These are phyloP conservation scores for Phenganax marumi DNA, from an alignment of 92 coral and sea anemone species.

Conservation along the genomic window DNA sequence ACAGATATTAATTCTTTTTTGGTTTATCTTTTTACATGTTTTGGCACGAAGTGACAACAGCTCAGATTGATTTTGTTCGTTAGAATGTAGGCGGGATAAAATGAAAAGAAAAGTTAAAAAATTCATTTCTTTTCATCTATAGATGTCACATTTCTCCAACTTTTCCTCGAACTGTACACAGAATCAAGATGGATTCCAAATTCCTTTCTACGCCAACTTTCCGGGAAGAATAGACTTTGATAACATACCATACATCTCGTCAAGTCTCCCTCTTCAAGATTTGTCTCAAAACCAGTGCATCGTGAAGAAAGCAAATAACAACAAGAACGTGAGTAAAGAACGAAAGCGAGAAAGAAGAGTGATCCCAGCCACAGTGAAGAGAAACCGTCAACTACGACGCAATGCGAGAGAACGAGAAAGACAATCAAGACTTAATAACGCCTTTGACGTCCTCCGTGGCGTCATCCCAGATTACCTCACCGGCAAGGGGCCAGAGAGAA, in stretches of 20 bases:
- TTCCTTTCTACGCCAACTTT: conserved; percentile 19
- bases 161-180: conserved; percentile 22
- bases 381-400: conserved; percentile 92
- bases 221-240: conserved; percentile 36
- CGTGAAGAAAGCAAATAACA: conserved; percentile 5
- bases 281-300: conserved; percentile 15
- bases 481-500: conserved; percentile 97
- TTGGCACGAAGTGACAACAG: too few relatives aligned
- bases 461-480: conserved; percentile 96
- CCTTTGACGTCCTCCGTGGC: conserved; percentile 92
- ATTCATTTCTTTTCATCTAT: neutral
- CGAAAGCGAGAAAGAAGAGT: conserved; percentile 59
- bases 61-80: too few relatives aligned
- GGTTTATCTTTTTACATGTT: too few relatives aligned
- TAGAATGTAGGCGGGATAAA: too few relatives aligned
- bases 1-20: too few relatives aligned
- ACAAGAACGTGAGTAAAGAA: conserved; percentile 3
- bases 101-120: too few relatives aligned
- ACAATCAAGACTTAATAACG: conserved; percentile 90
- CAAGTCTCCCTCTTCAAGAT: neutral
- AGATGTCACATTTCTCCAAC: conserved; percentile 35
- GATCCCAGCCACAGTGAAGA: conserved; percentile 79
- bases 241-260: conserved; percentile 27
- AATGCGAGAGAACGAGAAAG: conserved; percentile 97
- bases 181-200: conserved; percentile 26